Conservation (phyloP, 1,140 invertebrate species). For the Frieseomelitta varia region DNA sequence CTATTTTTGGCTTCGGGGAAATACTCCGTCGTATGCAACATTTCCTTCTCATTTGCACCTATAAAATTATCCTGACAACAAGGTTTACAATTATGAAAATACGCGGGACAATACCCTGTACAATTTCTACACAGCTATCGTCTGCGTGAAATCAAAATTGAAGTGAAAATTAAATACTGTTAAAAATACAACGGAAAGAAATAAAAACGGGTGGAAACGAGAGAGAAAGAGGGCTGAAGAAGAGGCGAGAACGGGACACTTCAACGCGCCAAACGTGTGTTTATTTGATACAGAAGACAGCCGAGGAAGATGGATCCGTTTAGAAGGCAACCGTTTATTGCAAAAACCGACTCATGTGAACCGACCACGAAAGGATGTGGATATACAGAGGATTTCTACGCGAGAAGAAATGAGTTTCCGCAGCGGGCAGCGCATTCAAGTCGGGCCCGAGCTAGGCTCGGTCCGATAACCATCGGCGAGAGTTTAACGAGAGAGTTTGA, state of each 20-base stretch:
- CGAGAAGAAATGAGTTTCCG: slow-evolving; percentile 27
- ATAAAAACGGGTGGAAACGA: not conserved
- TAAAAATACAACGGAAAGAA: not conserved
- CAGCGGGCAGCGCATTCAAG: not conserved
- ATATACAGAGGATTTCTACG: not conserved
- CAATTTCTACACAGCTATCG: not conserved
- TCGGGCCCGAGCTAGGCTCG: not conserved
- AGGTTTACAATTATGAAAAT: not conserved
- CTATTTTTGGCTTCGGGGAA: too few relatives aligned
- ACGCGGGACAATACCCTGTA: not conserved
- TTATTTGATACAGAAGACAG: slow-evolving; percentile 1
- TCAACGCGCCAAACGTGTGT: not conserved
- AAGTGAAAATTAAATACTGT: not conserved
- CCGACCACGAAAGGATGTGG: slow-evolving; percentile 5
- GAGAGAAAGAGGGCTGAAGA: too few relatives aligned
- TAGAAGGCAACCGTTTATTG: not conserved
- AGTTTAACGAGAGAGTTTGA: slow-evolving; percentile 31
- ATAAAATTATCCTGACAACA: too few relatives aligned
- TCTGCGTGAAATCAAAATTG: not conserved
- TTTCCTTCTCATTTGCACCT: too few relatives aligned
- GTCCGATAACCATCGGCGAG: slow-evolving; percentile 22
- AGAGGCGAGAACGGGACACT: too few relatives aligned
- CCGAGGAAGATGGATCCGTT: not conserved
- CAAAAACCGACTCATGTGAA: slow-evolving; percentile 19
- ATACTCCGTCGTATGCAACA: too few relatives aligned